These are phyloP conservation scores for Ceriagrion tenellum DNA, from an alignment of 2,888 invertebrate genomes.

Conservation along the genomic window DNA sequence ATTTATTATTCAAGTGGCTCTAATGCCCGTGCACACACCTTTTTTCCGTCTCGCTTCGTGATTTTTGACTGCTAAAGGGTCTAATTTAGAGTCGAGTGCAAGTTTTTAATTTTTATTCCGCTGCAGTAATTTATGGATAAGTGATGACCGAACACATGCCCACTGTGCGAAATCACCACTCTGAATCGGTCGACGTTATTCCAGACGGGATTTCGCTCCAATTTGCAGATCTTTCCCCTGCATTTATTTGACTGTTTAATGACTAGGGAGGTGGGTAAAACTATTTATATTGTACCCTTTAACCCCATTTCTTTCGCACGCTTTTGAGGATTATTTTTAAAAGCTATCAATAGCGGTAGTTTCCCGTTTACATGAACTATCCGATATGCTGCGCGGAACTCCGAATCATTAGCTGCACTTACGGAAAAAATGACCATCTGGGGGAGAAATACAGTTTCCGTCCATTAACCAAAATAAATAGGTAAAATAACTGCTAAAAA, in stretches of 20 bases:
- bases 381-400: background rate
- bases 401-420: background rate
- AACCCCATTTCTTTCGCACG: background rate
- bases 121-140: background rate
- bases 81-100: background rate
- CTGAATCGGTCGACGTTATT: background rate
- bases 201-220: slow-evolving; percentile 4
- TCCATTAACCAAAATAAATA: too few relatives aligned
- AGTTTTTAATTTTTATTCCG: background rate
- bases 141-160: background rate
- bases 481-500: too few relatives aligned
- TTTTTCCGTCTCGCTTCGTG: background rate
- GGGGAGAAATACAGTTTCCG: too few relatives aligned
- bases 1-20: background rate
- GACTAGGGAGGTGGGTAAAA: background rate
- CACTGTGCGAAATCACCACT: background rate
- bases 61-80: background rate
- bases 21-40: background rate
- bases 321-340: background rate
- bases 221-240: background rate
- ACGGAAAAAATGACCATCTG: too few relatives aligned
- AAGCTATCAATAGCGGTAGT: background rate
- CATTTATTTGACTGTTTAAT: background rate
- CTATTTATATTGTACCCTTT: background rate
- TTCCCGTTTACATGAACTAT: background rate